Base-by-base conservation (phyloP, 2,888 invertebrate genomes). In the Argyra leucocephala region DNA sequence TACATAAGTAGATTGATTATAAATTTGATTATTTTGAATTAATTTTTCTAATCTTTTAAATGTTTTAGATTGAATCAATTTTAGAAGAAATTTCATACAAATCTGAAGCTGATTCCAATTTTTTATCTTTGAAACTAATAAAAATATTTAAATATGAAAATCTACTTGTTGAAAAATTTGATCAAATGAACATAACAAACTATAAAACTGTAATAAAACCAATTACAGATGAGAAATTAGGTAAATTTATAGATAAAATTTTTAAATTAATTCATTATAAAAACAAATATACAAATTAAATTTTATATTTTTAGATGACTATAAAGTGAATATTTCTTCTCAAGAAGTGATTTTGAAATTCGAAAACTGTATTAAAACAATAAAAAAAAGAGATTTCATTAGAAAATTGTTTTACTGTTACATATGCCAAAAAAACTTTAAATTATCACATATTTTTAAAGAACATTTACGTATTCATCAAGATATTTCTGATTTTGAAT, bases 351-450 rank as follows among this genome's bases (percentile, higher is more conserved):
- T 12, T 48, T 48, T 48, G n/a, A 4, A 48, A 15, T 48, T 48
- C 18, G 18, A 48, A 48, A 48, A n/a, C 18, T 48, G 48, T 18
- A n/a, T 48, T n/a, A 48, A n/a, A 48, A 18, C 7, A n/a, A n/a
- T 18, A 15, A 48, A 48, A n/a, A 48, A 48, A 18, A 48, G 18
- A 3, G 4, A 72, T 15, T 78, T 75, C 69, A 66, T 61, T 24
- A 67, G 75, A 3, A 73, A 68, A 24, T 74, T 69, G 36, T 67
- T 74, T 68, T 74, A 76, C 2, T 78, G 78, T 67, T 74, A 70
- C 48, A 74, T 78, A 61, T 78, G 78, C 36, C 75, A 78, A 66
- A 61, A 66, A 26, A 76, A 77, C 68, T 78, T 77, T 37, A 61
- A 64, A 22, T 69, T 63, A 18, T 73, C 74, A 64, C 71, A 71